phyloP scores from a whole-genome alignment of 2,797 vertebrate species.

The Eidolon dupreanum region DNA sequence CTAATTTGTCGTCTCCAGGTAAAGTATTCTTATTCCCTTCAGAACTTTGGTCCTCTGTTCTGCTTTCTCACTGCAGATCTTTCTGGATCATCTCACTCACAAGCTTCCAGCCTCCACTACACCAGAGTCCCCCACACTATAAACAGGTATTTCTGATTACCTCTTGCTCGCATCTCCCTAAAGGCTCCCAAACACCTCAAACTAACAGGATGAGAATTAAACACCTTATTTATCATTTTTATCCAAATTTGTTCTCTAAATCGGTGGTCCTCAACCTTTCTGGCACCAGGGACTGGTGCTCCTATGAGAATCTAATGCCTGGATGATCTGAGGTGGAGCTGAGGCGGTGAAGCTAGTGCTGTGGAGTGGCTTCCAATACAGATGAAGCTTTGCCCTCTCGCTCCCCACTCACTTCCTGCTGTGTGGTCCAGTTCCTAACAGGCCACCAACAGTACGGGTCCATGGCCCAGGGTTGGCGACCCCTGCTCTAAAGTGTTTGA shows the following conservation, averaged over 20 bases:
- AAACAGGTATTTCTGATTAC: not conserved
- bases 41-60: not conserved
- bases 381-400: too few relatives aligned
- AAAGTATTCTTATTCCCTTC: not conserved
- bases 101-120: not conserved
- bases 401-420: too few relatives aligned
- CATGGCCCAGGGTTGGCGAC: too few relatives aligned
- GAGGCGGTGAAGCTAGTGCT: too few relatives aligned
- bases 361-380: too few relatives aligned
- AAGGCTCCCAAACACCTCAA: not conserved
- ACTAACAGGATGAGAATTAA: not conserved
- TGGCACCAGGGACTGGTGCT: too few relatives aligned
- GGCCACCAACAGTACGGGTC: too few relatives aligned
- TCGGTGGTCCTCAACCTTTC: too few relatives aligned
- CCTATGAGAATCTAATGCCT: too few relatives aligned
- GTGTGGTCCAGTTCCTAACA: too few relatives aligned
- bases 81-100: not conserved
- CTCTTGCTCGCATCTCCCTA: not conserved
- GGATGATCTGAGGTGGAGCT: too few relatives aligned
- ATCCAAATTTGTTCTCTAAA: not conserved
- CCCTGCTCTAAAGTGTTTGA: not conserved
- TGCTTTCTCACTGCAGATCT: not conserved
- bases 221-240: not conserved
- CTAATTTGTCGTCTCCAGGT: not conserved
- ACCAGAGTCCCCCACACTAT: not conserved